These are phyloP conservation scores for Diabrotica virgifera DNA, from an alignment of 1,140 invertebrate genomes.

Conservation along the genomic window DNA sequence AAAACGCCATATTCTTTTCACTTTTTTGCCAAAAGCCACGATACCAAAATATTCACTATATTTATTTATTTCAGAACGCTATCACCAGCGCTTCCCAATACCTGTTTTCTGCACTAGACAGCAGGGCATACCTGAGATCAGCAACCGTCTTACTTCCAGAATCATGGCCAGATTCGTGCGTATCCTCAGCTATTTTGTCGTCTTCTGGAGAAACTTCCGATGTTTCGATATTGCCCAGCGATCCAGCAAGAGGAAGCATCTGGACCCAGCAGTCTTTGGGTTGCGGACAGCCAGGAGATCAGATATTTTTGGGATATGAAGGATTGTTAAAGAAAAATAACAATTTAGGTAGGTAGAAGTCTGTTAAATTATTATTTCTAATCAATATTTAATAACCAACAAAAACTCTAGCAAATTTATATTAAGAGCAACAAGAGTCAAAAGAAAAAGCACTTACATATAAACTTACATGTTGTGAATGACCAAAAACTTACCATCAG, in stretches of 20 bases:
- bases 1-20: too few species aligned
- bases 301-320: constrained; percentile 55
- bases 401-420: too few species aligned
- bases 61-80: constrained; percentile 49
- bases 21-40: too few species aligned
- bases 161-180: constrained; percentile 54
- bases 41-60: too few species aligned
- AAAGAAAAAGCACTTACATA: too few species aligned
- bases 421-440: too few species aligned
- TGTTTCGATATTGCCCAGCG: constrained; percentile 52
- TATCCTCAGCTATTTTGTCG: constrained; percentile 41
- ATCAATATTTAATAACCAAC: too few species aligned
- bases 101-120: constrained; percentile 54
- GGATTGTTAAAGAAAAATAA: constrained; percentile 37
- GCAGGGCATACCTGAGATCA: constrained; percentile 52
- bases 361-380: too few species aligned
- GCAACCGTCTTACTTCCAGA: constrained; percentile 56
- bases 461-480: too few species aligned
- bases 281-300: constrained; percentile 59
- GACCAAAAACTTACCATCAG: too few species aligned
- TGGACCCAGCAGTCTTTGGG: constrained; percentile 61
- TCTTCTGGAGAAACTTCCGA: constrained; percentile 52
- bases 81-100: constrained; percentile 52
- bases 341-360: constrained; percentile 1
- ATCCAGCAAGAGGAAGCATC: constrained; percentile 53